A percentile compares a stretch with the other conserved stretches of the same genome.
Evolutionary conservation across 2,113 vertebrate species (phyloP).

Genomic region (Neopipo cinnamomea): DNA sequence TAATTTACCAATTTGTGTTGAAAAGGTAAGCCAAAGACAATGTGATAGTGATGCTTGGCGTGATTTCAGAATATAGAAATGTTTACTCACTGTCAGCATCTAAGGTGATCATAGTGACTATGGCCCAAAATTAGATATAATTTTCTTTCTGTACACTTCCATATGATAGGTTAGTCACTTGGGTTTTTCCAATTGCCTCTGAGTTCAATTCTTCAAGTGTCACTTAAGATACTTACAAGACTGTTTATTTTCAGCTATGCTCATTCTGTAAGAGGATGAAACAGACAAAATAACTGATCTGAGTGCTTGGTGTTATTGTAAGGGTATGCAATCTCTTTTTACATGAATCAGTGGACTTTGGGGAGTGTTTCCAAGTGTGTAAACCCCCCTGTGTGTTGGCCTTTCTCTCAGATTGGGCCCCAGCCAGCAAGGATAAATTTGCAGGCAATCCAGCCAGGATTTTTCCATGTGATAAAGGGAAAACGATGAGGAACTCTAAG

Average conservation of each 20-base stretch:
- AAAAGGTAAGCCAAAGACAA: not conserved
- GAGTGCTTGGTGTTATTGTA: not conserved
- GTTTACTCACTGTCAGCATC: not conserved
- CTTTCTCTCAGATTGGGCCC: not conserved
- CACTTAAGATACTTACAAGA: not conserved
- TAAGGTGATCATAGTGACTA: rapidly evolving
- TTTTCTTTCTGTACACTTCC: not conserved
- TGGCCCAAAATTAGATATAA: not conserved
- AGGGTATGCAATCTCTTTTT: not conserved
- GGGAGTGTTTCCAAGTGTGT: not conserved
- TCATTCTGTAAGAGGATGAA: not conserved
- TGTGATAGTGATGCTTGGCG: not conserved
- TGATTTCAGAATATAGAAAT: not conserved
- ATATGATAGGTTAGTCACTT: not conserved
- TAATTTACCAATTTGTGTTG: not conserved
- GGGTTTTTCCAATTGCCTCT: not conserved
- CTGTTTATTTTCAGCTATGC: not conserved
- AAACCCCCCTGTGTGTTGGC: not conserved
- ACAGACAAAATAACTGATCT: not conserved
- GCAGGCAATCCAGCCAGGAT: not conserved
- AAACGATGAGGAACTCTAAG: slow-evolving; percentile 34
- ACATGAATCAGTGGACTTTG: not conserved
- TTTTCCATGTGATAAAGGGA: slow-evolving; percentile 37
- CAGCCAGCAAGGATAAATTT: not conserved
- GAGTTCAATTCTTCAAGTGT: not conserved